phyloP scores from a whole-genome alignment of 2,888 invertebrate genomes.

The Caprella mutica region DNA sequence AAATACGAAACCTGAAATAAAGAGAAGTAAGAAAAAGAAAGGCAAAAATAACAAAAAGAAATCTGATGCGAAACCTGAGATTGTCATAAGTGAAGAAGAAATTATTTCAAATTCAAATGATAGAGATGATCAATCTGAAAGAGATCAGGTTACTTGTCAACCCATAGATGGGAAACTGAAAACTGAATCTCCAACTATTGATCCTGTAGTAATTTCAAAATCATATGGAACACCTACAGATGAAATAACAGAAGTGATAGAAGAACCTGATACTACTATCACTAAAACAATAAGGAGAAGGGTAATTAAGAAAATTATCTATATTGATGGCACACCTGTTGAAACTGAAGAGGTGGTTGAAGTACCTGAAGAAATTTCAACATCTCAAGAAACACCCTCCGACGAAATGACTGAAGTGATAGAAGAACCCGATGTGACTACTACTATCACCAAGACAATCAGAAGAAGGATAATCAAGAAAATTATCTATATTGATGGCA shows the following conservation, averaged over 20 bases:
- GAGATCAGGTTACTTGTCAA: background rate
- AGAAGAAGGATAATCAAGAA: constrained; percentile 11
- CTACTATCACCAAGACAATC: background rate
- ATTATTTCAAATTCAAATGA: too few relatives aligned
- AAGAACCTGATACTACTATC: background rate
- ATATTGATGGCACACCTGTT: constrained; percentile 16
- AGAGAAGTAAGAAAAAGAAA: constrained; percentile 17
- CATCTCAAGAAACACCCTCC: background rate
- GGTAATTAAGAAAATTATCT: constrained; percentile 11
- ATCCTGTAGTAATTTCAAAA: background rate
- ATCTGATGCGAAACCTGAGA: too few relatives aligned
- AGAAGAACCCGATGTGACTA: background rate
- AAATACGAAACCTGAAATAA: constrained; percentile 13
- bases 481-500: constrained; percentile 13
- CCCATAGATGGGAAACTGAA: too few relatives aligned
- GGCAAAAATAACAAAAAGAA: constrained; percentile 14
- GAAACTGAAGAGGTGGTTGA: constrained; percentile 15
- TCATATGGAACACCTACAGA: background rate
- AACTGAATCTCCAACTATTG: background rate
- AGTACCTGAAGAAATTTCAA: constrained; percentile 1
- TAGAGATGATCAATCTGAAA: constrained; percentile 12
- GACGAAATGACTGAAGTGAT: background rate
- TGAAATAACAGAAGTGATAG: background rate
- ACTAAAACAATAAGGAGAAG: constrained; percentile 1
- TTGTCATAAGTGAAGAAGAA: too few relatives aligned